Evolutionary conservation across 2,113 vertebrate genomes (phyloP), one percentile per base, ranked within the genome.

Genomic region (Arvicanthis niloticus): DNA sequence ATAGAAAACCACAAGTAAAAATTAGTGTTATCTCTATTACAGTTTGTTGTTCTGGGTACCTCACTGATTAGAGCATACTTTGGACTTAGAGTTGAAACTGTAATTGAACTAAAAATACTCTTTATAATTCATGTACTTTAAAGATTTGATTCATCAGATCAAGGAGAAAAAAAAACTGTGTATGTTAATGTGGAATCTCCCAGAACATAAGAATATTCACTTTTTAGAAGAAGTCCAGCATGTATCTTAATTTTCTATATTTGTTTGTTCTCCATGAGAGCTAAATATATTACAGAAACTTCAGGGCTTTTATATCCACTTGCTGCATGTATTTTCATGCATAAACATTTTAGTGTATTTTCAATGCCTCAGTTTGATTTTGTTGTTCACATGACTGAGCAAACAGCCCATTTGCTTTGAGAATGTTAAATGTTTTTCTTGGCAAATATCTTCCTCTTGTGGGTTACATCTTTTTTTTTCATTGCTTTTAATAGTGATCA

Each of bases 71-170:
- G 22, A 53, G 1, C 40, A 3, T 10, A 7, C 9, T 93, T 16
- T 89, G 10, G 7, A 82, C 82, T 93, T 87, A 82, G 3, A 42
- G 80, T 73, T 93, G 42, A 84, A 91, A 94, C 73, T 87, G n/a
- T 19, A 92, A 93, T 70, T 93, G 12, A 70, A 13, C 58, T 31
- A 16, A 70, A 72, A 60, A 6, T 42, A 24, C 34, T 48, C 1
- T 26, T 84, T 53, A 10, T 45, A 11, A 42, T 48, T 94, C 6
- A 62, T 56, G 67, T 76, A 53, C 40, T 82, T 87, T 90, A 82
- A 93, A 67, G 56, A 15, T 67, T 12, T 12, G 1, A n/a, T n/a
- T n/a, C 9, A 22, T 29, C 37, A 60, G 1, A 62, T 60, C 12
- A 60, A 51, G 53, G 24, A 56, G 12, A 73, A 24, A 67, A 68